Base-by-base conservation (phyloP, 1,140 invertebrate genomes). In the Pseudomyrmex sp. region DNA sequence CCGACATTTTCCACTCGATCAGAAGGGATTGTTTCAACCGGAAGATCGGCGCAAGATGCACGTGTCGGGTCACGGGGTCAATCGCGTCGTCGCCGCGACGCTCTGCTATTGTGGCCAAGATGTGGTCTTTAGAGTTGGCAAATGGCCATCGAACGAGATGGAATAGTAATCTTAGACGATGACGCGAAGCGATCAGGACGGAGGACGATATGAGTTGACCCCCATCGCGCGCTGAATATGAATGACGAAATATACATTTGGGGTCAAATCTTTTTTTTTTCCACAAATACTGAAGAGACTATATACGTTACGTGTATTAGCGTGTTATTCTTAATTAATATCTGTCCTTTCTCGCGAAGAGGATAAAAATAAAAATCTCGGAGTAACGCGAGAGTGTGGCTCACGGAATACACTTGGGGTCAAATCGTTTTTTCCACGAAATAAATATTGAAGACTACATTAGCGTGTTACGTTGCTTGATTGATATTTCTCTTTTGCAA, bases 161-260 rank as follows among this genome's bases (percentile, higher is more conserved):
- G 54, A 70, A 80, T 80, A 35, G 76, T 72, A 80, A 80, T 80
- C 68, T 80, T 72, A 61, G 76, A 35, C 56, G 76, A 80, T 61
- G 76, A 80, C 66, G 54, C 54, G 54, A 76, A 48, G 20, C 61
- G 74, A 80, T 48, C 23, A 44, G 9, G 18, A 26, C 35, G 35
- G 0, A 35, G 5, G 35, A 20, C 75, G 66, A 80, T 80, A 72
- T 72, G 66, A 66, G 66, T 70, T 80, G 59, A 59, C 54, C 44
- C 7, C 52, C 9, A 13, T 50, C 66, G 54, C 61, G 66, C 54
- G 59, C 72, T 59, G 56, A 80, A 80, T 61, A 59, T 20, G n/a
- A 61, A 70, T 46, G 44, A 13, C 44, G 26, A 20, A 44, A 61
- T 72, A 59, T 80, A 20, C 7, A 10, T 59, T 35, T 26, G 18